Base-by-base conservation (phyloP, 2,888 invertebrate species). In the Mamestra brassicae region DNA sequence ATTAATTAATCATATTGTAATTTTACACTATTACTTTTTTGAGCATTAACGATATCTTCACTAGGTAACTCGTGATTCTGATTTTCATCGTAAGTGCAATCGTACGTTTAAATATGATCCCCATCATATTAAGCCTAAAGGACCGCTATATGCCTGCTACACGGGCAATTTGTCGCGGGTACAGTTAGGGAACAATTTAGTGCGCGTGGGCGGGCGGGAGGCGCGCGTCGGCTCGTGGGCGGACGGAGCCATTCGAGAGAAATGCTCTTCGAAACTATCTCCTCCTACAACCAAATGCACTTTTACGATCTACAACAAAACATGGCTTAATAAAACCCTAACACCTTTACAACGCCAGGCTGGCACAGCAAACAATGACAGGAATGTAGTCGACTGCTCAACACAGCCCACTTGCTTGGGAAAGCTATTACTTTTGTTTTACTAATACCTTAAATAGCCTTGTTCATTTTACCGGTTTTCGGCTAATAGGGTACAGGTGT, bases 121-220 rank as follows among this genome's bases (percentile, higher is more conserved):
- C 87, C 84, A 83, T 86, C 86, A 88, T 88, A 90, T 93, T 91
- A 92, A 92, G 90, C 92, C 88, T 89, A 92, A 93, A 91, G 88
- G 89, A 89, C 87, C 76, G 85, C 88, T 91, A 90, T 90, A 88
- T 84, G 85, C 85, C 85, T 87, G 88, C 87, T 88, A 90, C 88
- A 91, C 83, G 86, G 90, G 92, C 91, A 94, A 95, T 95, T 95
- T 95, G 95, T 95, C 93, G 91, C 87, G 79, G 84, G 90, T 93
- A 94, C 95, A 93, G 95, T 95, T 95, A 95, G 89, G 88, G 90
- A 90, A 93, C 90, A 92, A 94, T 95, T 95, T 95, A 95, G 91
- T 88, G 86, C 85, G 88, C 81, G 96, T 95, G 89, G 95, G 96
- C 93, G 95, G 94, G 93, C 93, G 93, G 91, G 88, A 76, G 65